phyloP scores from a whole-genome alignment of 2,888 invertebrate genomes.

The Rhagophthalmus giganteus region DNA sequence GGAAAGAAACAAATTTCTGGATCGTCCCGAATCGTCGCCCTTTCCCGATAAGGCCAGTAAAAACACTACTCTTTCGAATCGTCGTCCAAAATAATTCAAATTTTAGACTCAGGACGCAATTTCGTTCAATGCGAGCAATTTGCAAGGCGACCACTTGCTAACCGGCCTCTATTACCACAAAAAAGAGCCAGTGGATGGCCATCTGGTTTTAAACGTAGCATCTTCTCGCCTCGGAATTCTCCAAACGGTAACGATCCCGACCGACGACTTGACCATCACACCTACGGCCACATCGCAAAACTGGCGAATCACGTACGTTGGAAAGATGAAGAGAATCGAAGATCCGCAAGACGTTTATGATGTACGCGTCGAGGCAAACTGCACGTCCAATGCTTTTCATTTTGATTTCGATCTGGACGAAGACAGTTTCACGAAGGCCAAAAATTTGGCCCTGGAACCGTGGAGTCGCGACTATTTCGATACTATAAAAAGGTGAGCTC shows the following conservation, averaged over 20 bases:
- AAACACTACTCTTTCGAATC: too few species aligned
- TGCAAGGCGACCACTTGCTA: constrained; percentile 63
- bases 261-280: not conserved
- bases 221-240: constrained; percentile 38
- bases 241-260: not conserved
- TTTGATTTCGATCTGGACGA: constrained; percentile 73
- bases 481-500: constrained; percentile 62
- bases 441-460: constrained; percentile 67
- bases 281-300: constrained; percentile 48
- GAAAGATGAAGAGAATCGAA: constrained; percentile 64
- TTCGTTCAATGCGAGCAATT: constrained; percentile 65
- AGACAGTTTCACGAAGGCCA: constrained; percentile 63
- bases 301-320: constrained; percentile 68
- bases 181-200: constrained; percentile 63
- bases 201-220: constrained; percentile 60
- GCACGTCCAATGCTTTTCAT: constrained; percentile 62
- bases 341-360: constrained; percentile 53
- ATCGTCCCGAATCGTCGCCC: too few species aligned
- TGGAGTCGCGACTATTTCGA: constrained; percentile 71
- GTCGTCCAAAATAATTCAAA: constrained; percentile 15
- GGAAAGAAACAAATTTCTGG: too few species aligned
- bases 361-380: constrained; percentile 63
- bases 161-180: constrained; percentile 64
- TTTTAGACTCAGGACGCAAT: constrained; percentile 70
- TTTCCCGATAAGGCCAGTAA: too few species aligned